Evolutionary conservation across 2,888 invertebrate genomes (phyloP).

Genomic region (Eulithis prunata): DNA sequence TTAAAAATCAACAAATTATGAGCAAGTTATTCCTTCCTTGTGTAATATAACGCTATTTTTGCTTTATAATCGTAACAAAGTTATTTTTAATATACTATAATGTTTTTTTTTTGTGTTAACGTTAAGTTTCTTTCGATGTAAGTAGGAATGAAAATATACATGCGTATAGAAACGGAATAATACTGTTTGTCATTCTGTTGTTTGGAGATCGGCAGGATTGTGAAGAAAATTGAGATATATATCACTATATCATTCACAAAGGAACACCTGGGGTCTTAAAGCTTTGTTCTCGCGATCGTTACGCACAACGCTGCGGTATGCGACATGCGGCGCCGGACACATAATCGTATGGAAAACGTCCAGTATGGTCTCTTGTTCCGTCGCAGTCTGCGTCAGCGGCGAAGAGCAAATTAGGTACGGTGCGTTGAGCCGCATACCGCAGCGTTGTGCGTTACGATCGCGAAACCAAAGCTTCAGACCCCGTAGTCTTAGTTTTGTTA

Average conservation of each 20-base stretch:
- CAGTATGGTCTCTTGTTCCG: no score
- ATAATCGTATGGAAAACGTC: no score
- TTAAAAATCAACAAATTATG: constrained; percentile 53
- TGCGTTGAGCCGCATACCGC: no score
- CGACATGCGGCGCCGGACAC: no score
- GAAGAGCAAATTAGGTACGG: no score
- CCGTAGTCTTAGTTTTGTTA: no score
- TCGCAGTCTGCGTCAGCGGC: no score
- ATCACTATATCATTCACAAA: background rate
- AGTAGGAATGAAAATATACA: constrained; percentile 71
- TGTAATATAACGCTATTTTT: constrained; percentile 77
- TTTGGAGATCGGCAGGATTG: constrained; percentile 8
- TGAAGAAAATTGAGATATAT: background rate
- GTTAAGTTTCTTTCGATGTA: constrained; percentile 69
- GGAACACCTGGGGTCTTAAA: no score
- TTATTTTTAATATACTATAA: constrained; percentile 71
- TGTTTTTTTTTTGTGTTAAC: constrained; percentile 68
- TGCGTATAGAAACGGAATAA: constrained; percentile 38
- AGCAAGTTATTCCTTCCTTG: constrained; percentile 69
- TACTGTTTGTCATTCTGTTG: constrained; percentile 31
- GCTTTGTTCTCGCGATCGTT: background rate
- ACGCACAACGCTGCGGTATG: no score
- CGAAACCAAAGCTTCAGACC: background rate
- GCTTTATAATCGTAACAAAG: constrained; percentile 74
- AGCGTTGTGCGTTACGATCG: no score